Base-by-base conservation (phyloP, 2,797 vertebrate genomes). In the Coreius guichenoti region DNA sequence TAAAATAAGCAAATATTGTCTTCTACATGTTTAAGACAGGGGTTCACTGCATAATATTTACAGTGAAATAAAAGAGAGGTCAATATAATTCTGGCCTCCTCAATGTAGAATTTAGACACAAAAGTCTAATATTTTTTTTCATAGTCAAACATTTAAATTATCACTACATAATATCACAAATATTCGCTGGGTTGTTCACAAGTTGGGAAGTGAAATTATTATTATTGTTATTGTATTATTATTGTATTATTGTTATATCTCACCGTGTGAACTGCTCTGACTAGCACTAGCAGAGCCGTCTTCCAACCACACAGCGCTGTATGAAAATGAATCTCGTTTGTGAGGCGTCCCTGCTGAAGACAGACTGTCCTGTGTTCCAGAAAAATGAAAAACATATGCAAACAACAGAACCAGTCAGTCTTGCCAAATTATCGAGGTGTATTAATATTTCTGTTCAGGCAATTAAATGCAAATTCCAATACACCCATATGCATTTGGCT, bases 331-430 rank as follows among this genome's bases (percentile, higher is more conserved):
- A 91, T 98, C 96, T 19, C 95, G 93, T 89, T 98, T 97, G 88
- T 97, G 96, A 12, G 96, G 96, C 0, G 95, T 97, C 43, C 95
- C 96, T 0, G 95, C 95, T 7, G 96, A 97, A 0, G 97, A 97
- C 86, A 95, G 91, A 84, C 96, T 97, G 89, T 98, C 98, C 98
- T 99, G 87, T 3, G 39, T 36, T 49, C 19, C 68, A 83, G 67
- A 75, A 61, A 87, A 58, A 88, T 13, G 4, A 56, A 63, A 77
- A 76, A 49, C 33, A 63, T 6, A 45, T 23, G 58, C 39, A 79
- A 73, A 80, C 19, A 70, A 13, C 43, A 49, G 8, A 63, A 81
- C 31, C 14, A 17, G 49, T 83, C 36, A 70, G 61, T 29, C 72
- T 26, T 26, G 36, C 6, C 29, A n/a, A 75, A 21, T 26, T 0